phyloP scores from a whole-genome alignment of 2,888 invertebrate species.

The Acleris literana region DNA sequence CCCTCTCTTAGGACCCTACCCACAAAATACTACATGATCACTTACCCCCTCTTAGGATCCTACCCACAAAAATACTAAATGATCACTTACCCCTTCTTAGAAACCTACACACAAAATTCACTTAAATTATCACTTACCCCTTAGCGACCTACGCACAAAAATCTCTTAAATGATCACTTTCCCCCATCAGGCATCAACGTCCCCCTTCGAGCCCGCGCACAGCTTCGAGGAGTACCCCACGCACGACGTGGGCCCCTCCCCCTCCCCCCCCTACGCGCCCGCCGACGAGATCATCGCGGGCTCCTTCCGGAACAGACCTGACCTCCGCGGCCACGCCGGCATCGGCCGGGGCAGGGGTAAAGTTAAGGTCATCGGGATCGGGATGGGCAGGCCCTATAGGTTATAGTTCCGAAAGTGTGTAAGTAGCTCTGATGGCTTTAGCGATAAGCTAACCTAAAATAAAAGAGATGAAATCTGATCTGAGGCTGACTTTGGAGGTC shows the following conservation, averaged over 20 bases:
- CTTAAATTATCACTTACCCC: background rate
- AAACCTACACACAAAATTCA: background rate
- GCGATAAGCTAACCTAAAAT: background rate
- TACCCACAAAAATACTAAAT: background rate
- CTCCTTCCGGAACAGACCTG: conserved; percentile 38
- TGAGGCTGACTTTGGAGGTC: too few species aligned
- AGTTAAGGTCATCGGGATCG: conserved; percentile 38
- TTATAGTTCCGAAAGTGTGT: conserved; percentile 9
- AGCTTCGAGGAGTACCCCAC: conserved; percentile 44
- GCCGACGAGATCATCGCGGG: conserved; percentile 43
- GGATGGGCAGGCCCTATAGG: conserved; percentile 43
- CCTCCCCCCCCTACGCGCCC: background rate
- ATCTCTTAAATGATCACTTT: background rate
- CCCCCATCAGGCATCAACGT: background rate
- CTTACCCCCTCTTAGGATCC: too few species aligned
- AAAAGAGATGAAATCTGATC: too few species aligned
- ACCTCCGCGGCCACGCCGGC: conserved; percentile 8
- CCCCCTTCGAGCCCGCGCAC: background rate
- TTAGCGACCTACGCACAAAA: background rate
- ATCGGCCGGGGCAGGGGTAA: conserved; percentile 36
- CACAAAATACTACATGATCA: too few species aligned
- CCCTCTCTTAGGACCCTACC: background rate
- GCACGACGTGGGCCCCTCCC: conserved; percentile 39
- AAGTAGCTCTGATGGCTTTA: conserved; percentile 1
- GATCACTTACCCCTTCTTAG: background rate